phyloP scores from a whole-genome alignment of 1,140 invertebrate species.

The Himalopsyche phryganea region DNA sequence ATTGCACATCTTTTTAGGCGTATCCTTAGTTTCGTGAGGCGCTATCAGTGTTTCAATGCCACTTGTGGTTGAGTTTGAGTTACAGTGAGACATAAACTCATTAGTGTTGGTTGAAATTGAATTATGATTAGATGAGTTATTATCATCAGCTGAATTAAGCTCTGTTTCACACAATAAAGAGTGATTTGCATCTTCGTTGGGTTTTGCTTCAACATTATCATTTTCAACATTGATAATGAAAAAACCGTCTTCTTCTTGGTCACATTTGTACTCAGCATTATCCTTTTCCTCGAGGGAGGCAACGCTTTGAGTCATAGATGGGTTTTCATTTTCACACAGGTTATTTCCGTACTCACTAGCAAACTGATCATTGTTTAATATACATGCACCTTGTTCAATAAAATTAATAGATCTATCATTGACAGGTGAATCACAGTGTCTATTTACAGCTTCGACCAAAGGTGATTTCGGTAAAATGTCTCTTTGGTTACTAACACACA shows the following conservation, averaged over 20 bases:
- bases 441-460: constrained; percentile 46
- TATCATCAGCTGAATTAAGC: not conserved
- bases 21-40: constrained; percentile 32
- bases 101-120: constrained; percentile 13
- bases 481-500: constrained; percentile 17
- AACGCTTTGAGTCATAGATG: not conserved
- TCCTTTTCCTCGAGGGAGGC: not conserved
- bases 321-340: not conserved
- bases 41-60: not conserved
- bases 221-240: not conserved
- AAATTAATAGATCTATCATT: constrained; percentile 55
- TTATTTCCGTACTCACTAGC: not conserved
- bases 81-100: not conserved
- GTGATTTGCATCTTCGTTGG: not conserved
- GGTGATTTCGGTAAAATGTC: constrained; percentile 36
- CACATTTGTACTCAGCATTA: not conserved
- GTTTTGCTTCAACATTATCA: not conserved
- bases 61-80: not conserved
- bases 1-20: constrained; percentile 40
- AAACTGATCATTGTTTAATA: constrained; percentile 30
- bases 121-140: not conserved
- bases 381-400: constrained; percentile 51
- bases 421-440: constrained; percentile 39
- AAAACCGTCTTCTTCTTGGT: not conserved
- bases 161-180: not conserved